Evolutionary conservation across 2,113 vertebrate species (phyloP).

Genomic region (Etia nguti): DNA sequence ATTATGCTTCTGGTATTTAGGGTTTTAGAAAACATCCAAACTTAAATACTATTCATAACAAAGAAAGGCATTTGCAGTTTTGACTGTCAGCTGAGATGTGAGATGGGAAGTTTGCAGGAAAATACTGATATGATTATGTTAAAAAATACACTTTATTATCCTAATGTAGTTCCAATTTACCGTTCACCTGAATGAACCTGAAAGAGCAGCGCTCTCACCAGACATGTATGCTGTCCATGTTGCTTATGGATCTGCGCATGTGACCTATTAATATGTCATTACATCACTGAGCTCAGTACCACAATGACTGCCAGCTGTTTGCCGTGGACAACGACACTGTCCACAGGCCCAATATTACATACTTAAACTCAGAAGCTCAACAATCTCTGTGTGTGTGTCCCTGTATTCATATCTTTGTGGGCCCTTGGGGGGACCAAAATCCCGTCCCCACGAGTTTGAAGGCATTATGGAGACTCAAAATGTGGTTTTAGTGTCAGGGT

Average conservation of each 20-base stretch:
- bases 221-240: not conserved
- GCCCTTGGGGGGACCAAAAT: not conserved
- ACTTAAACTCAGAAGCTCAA: not conserved
- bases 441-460: not conserved
- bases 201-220: not conserved
- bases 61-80: not conserved
- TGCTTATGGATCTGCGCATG: not conserved
- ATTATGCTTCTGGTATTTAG: not conserved
- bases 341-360: not conserved
- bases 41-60: not conserved
- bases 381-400: not conserved
- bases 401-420: not conserved
- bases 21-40: not conserved
- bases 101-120: not conserved
- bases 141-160: not conserved
- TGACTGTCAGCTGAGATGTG: not conserved
- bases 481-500: not conserved
- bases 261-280: not conserved
- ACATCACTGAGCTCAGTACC: not conserved
- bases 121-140: not conserved
- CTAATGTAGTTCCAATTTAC: not conserved
- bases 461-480: not conserved
- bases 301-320: not conserved
- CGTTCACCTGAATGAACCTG: not conserved
- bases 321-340: not conserved